A percentile compares a stretch with the other conserved stretches of the same genome.
Evolutionary conservation across 2,113 vertebrate genomes (phyloP).

Genomic region (Isichthys henryi): DNA sequence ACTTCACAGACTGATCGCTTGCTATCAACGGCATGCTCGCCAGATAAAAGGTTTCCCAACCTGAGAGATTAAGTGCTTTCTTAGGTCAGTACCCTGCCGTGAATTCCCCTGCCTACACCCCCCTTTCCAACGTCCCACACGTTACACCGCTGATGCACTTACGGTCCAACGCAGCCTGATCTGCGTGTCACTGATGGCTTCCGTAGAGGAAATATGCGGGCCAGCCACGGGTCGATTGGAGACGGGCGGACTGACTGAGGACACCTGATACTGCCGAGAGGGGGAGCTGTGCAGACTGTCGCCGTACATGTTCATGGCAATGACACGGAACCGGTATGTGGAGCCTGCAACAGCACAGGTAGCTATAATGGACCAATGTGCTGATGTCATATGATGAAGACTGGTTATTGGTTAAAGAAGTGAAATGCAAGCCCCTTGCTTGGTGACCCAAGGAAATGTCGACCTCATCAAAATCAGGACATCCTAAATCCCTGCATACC

Average conservation of each 20-base stretch:
- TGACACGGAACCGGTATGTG: conserved; percentile 81
- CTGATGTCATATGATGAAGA: neutral
- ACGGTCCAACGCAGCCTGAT: conserved; percentile 97
- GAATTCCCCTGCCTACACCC: neutral
- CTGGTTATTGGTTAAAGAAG: neutral
- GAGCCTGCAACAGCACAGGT: conserved; percentile 62
- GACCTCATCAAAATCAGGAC: neutral
- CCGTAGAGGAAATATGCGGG: conserved; percentile 86
- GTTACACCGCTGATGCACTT: conserved; percentile 39
- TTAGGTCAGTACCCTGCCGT: neutral
- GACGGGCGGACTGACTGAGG: conserved; percentile 65
- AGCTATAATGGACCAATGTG: neutral
- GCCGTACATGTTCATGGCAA: conserved; percentile 80
- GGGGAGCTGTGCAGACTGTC: conserved; percentile 83
- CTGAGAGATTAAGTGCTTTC: neutral
- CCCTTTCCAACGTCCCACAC: neutral
- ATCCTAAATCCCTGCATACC: neutral
- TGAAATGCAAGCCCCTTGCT: neutral
- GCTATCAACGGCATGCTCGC: neutral
- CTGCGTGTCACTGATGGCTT: conserved; percentile 89
- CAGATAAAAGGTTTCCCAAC: neutral
- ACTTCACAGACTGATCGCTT: neutral
- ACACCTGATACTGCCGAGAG: conserved; percentile 81
- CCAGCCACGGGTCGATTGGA: conserved; percentile 79
- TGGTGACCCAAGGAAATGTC: neutral